phyloP scores from a whole-genome alignment of 2,797 vertebrate species.

The Muscicapa comitata region DNA sequence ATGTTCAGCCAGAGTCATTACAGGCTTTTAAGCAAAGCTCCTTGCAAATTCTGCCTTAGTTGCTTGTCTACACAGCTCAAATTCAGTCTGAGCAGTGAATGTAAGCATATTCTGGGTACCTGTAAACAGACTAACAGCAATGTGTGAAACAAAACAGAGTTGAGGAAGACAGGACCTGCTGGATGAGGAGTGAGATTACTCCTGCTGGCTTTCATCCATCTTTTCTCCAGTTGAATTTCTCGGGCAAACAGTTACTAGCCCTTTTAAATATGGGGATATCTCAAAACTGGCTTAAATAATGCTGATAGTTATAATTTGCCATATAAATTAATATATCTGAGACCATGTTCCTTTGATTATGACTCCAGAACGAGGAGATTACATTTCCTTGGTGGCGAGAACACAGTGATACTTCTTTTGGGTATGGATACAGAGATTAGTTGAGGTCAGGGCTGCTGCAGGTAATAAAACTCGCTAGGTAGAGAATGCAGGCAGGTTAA shows the following conservation, averaged over 20 bases:
- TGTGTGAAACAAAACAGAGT: background rate
- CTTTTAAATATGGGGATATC: background rate
- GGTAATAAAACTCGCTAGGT: background rate
- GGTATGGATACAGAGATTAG: background rate
- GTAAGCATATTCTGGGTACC: background rate
- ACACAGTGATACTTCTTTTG: background rate
- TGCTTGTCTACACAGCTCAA: background rate
- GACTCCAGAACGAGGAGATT: background rate
- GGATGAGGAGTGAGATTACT: background rate
- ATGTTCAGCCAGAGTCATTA: background rate
- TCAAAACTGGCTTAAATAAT: background rate
- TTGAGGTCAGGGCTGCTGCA: background rate
- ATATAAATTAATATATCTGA: background rate
- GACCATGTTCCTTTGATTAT: background rate
- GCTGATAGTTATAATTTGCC: background rate
- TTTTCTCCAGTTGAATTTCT: background rate
- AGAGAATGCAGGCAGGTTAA: background rate
- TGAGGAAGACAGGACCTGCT: background rate
- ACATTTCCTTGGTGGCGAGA: background rate
- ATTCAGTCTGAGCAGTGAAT: background rate
- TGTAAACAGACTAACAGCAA: background rate
- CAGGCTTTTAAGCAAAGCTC: background rate
- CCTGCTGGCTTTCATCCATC: background rate
- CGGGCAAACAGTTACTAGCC: background rate
- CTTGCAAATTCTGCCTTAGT: background rate